These are phyloP conservation scores for Parazoanthus darwini DNA, from an alignment of 92 coral and sea anemone genomes.

Conservation along the genomic window DNA sequence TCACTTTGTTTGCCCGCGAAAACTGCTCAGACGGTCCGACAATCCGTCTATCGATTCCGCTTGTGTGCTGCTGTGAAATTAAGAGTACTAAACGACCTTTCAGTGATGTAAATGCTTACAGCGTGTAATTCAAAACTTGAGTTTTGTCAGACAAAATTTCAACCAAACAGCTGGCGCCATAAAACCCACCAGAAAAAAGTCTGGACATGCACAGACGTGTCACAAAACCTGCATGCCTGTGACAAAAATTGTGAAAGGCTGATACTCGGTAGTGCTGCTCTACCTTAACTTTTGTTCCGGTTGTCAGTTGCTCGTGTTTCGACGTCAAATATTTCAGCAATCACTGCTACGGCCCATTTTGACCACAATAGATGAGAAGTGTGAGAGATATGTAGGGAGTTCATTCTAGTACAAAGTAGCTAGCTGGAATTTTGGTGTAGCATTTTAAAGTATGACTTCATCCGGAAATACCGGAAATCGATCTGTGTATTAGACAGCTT, in stretches of 20 bases:
- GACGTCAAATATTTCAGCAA: slow-evolving; percentile 4
- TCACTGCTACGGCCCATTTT: slow-evolving; percentile 11
- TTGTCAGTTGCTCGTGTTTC: not conserved
- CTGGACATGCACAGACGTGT: slow-evolving; percentile 45
- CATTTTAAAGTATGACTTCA: slow-evolving; percentile 52
- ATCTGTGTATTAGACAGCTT: slow-evolving; percentile 47
- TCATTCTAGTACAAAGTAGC: not conserved
- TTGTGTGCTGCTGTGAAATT: slow-evolving; percentile 38
- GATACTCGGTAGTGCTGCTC: not conserved
- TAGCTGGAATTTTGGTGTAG: slow-evolving; percentile 27
- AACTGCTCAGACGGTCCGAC: slow-evolving; percentile 3
- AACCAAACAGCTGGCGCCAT: slow-evolving; percentile 28
- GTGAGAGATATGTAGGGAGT: not conserved
- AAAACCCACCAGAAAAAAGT: not conserved
- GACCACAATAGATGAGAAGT: slow-evolving; percentile 27
- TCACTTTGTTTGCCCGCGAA: slow-evolving; percentile 43
- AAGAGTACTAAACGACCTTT: slow-evolving; percentile 45
- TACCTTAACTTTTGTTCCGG: slow-evolving; percentile 28
- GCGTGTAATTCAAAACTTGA: slow-evolving; percentile 36
- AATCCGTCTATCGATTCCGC: slow-evolving; percentile 36
- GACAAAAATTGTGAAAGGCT: slow-evolving; percentile 21
- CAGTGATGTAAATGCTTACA: slow-evolving; percentile 32
- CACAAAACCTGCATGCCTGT: slow-evolving; percentile 24
- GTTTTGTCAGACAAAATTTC: slow-evolving; percentile 22
- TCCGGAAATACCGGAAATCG: slow-evolving; percentile 71